Conservation (phyloP, 2,797 vertebrate species). For the Squalus acanthias region DNA sequence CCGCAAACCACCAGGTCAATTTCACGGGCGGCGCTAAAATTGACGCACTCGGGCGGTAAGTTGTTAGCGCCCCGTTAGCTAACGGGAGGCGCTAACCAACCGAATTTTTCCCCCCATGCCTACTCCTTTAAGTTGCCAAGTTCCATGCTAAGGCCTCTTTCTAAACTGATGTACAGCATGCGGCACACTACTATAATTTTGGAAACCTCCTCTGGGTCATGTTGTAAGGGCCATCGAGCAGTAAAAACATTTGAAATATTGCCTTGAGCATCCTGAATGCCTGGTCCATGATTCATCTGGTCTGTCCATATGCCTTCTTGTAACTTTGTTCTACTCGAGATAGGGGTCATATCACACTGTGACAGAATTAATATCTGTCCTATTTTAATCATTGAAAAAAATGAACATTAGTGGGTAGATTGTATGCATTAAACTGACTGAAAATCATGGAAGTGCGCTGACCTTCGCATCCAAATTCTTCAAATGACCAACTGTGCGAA, state of each 20-base stretch:
- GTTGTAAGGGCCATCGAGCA: neutral
- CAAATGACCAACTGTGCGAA: neutral
- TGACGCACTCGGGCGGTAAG: too few species aligned
- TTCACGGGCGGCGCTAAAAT: too few species aligned
- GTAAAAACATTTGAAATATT: conserved; percentile 14
- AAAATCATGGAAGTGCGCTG: neutral
- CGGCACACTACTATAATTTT: neutral
- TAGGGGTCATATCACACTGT: neutral
- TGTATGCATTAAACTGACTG: conserved; percentile 16
- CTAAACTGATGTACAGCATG: neutral
- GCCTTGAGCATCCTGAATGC: neutral
- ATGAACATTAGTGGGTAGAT: neutral
- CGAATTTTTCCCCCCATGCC: neutral
- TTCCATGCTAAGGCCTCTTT: neutral
- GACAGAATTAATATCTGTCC: conserved; percentile 7
- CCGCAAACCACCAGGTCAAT: too few species aligned
- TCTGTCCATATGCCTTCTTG: conserved; percentile 8
- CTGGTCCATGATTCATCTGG: conserved; percentile 19
- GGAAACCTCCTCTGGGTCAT: neutral
- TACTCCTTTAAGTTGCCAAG: neutral
- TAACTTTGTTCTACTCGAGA: neutral
- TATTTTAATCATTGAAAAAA: neutral
- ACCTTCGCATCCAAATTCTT: neutral
- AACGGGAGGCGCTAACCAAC: too few species aligned
- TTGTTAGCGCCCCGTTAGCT: too few species aligned